Base-by-base conservation (phyloP, 2,113 vertebrate genomes). In the Carlito syrichta region DNA sequence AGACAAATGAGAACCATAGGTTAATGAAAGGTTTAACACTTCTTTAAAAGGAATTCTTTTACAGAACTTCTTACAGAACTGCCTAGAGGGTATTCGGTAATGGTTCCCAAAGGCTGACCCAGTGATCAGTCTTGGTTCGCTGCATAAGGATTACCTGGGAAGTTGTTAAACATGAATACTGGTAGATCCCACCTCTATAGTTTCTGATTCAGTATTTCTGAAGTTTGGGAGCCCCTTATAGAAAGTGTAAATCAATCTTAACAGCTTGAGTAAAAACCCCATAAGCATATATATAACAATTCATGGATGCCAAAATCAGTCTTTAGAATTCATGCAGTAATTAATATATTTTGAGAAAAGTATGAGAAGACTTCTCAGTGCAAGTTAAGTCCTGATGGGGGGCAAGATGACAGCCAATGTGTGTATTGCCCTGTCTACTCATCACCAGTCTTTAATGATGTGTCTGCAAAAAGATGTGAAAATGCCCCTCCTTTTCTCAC, bases 291-390 rank as follows among this genome's bases (percentile, higher is more conserved):
- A 83, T 56, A 89, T 60, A 91, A 95, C 27, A 88, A 86, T 6
- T 88, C 0, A 1, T 30, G 40, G 66, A 40, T 93, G 95, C 95
- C 93, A 94, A 94, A 76, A 95, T 89, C 96, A 86, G 60, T 27
- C 66, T 92, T 94, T 54, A 91, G 82, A 96, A 91, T 93, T 86
- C 48, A 12, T 74, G 40, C 48, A 86, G 77, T 95, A 91, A 96
- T 97, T 85, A 95, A 95, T 95, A 85, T 30, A 50, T 91, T 97
- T 74, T 71, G 60, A 71, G 91, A 95, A 89, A 97, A 84, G 89
- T 83, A 93, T 76, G 74, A 89, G 91, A 93, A 94, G 84, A 86
- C 50, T 56, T 86, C 62, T 86, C 45, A 66, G 85, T 56, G 40
- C 48, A 81, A 85, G 83, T 66, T 90, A 95, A 93, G 84, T 95